Evolutionary conservation across 2,888 invertebrate species (phyloP).

Genomic region (Macaria liturata): DNA sequence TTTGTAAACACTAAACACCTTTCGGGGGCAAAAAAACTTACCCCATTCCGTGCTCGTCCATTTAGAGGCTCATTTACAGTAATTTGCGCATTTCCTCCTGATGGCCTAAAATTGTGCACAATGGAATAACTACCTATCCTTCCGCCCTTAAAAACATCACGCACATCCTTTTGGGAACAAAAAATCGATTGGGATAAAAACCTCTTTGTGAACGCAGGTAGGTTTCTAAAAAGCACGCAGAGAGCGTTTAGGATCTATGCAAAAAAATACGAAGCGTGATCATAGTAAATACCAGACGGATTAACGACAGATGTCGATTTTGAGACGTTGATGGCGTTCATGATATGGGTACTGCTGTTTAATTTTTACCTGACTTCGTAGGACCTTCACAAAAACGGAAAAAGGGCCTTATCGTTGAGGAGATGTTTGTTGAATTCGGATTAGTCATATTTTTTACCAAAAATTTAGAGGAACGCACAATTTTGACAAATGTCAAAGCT

Average conservation of each 20-base stretch:
- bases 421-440: conserved; percentile 1
- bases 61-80: conserved; percentile 49
- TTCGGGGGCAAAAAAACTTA: conserved; percentile 19
- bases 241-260: conserved; percentile 49
- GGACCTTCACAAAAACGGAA: not conserved
- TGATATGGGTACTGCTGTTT: conserved; percentile 63
- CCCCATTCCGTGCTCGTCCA: conserved; percentile 42
- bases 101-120: conserved; percentile 66
- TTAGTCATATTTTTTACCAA: no score
- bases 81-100: conserved; percentile 72
- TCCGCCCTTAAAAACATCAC: conserved; percentile 77
- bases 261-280: conserved; percentile 73
- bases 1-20: conserved; percentile 6
- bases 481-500: no score
- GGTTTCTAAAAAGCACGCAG: conserved; percentile 58
- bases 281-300: conserved; percentile 61
- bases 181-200: conserved; percentile 45
- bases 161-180: conserved; percentile 70
- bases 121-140: conserved; percentile 73
- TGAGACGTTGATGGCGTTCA: conserved; percentile 46
- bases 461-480: no score
- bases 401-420: conserved; percentile 20
- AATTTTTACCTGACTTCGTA: conserved; percentile 49
- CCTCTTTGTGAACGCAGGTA: conserved; percentile 73
- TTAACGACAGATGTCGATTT: conserved; percentile 74